Percentiles rank a stretch among this genome's conserved stretches.
phyloP scores from a whole-genome alignment of 2,888 invertebrate genomes.

The Anodontia alba region DNA sequence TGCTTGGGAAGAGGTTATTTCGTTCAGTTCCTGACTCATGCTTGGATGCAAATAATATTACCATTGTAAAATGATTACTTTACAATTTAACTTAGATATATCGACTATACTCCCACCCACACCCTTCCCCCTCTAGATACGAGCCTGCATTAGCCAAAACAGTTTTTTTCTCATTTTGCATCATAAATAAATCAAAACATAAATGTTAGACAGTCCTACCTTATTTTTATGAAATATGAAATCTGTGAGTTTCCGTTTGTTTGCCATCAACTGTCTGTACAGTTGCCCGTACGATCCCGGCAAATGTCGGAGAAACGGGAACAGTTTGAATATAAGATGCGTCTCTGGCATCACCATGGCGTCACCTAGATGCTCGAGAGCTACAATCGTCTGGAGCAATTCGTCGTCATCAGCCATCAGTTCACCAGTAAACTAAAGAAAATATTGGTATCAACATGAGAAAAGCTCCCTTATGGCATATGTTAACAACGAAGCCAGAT shows the following conservation, averaged over 20 bases:
- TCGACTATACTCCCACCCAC: too few relatives aligned
- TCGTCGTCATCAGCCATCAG: slow-evolving; percentile 43
- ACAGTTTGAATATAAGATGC: slow-evolving; percentile 57
- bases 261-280: slow-evolving; percentile 47
- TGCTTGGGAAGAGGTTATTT: too few relatives aligned
- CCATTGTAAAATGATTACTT: too few relatives aligned
- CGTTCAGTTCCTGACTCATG: too few relatives aligned
- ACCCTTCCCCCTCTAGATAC: too few relatives aligned
- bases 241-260: slow-evolving; percentile 26
- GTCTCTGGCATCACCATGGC: slow-evolving; percentile 62
- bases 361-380: slow-evolving; percentile 63
- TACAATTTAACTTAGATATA: too few relatives aligned
- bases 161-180: too few relatives aligned
- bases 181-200: too few relatives aligned
- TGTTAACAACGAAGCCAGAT: not conserved
- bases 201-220: slow-evolving; percentile 37
- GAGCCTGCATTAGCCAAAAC: too few relatives aligned
- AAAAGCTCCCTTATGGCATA: too few relatives aligned
- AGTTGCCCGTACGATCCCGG: slow-evolving; percentile 64
- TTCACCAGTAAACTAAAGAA: slow-evolving; percentile 59
- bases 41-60: too few relatives aligned
- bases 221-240: slow-evolving; percentile 48
- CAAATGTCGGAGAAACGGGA: slow-evolving; percentile 64
- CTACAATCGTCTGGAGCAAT: slow-evolving; percentile 42
- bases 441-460: too few relatives aligned